Conservation (phyloP, 2,113 vertebrate species). For the Eleginops maclovinus region DNA sequence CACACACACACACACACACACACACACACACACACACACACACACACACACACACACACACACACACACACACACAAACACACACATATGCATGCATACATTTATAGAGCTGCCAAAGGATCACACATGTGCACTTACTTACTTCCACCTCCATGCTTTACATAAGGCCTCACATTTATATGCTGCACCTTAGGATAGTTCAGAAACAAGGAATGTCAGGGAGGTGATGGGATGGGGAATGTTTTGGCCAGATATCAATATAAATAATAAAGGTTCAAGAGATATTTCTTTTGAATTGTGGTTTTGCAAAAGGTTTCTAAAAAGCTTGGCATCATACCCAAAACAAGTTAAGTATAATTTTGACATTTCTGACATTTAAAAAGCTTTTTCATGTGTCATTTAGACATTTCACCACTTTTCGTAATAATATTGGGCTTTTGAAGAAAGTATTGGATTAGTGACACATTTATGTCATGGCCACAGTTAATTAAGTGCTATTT, state of each 20-base stretch:
- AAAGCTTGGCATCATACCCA: neutral
- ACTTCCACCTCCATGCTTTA: constrained; percentile 69
- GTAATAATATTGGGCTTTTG: neutral
- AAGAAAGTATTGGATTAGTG: neutral
- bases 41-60: constrained; percentile 60
- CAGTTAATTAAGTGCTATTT: neutral
- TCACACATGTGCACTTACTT: constrained; percentile 55
- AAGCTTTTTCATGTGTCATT: neutral
- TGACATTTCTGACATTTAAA: constrained; percentile 3
- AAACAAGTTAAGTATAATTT: neutral
- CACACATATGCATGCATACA: constrained; percentile 63
- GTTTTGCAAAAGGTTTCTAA: neutral
- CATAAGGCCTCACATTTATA: constrained; percentile 46
- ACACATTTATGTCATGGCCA: neutral
- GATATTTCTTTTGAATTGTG: constrained; percentile 18
- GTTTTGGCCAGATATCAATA: constrained; percentile 27
- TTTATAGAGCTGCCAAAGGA: constrained; percentile 54
- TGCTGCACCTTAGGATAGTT: neutral
- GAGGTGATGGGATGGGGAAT: constrained; percentile 34
- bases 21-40: constrained; percentile 57
- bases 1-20: constrained; percentile 58
- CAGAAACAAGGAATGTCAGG: constrained; percentile 9
- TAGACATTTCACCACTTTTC: neutral
- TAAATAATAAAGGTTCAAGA: constrained; percentile 17
- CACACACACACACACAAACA: constrained; percentile 60